Evolutionary conservation across 1,140 invertebrate species (phyloP), one percentile per base, ranked within the genome.

Genomic region (Tetraneura akinire): DNA sequence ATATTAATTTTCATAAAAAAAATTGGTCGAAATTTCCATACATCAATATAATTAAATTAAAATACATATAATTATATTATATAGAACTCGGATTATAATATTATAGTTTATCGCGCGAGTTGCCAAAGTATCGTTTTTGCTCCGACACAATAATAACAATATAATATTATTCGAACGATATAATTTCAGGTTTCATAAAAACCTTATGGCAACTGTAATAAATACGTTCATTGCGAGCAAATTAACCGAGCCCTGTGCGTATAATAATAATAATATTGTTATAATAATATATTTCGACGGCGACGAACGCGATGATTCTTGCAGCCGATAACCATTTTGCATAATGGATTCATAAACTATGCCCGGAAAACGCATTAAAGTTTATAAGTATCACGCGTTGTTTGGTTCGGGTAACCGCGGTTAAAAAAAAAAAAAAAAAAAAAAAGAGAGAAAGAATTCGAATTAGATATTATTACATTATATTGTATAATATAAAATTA

Each of bases 271-370:
- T n/a, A n/a, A n/a, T n/a, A n/a, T n/a, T n/a, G n/a, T n/a, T n/a
- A n/a, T n/a, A n/a, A n/a, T n/a, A n/a, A n/a, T n/a, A n/a, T n/a
- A 68, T 47, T 68, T 47, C 66, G 23, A 4, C 14, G 66, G 21
- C 21, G 42, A 16, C 21, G 42, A 16, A 68, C 66, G 66, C 21
- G 68, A 51, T 29, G 68, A 71, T 29, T 49, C 9, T 29, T 29
- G 26, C 42, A 14, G 45, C 45, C 66, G 42, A 47, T 47, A 49
- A 49, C 21, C 14, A 51, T 49, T 71, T 51, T 71, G 45, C 16
- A 71, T 71, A 71, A 71, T 51, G 68, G 47, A 49, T 71, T 51
- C 23, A 49, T 71, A 71, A 71, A 71, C 21, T 51, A 71, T 51
- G 45, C 45, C 47, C n/a, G n/a, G 29, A 71, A 71, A 71, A 51